These are phyloP conservation scores for Turdus rufiventris DNA, from an alignment of 2,113 vertebrate species.

Conservation along the genomic window DNA sequence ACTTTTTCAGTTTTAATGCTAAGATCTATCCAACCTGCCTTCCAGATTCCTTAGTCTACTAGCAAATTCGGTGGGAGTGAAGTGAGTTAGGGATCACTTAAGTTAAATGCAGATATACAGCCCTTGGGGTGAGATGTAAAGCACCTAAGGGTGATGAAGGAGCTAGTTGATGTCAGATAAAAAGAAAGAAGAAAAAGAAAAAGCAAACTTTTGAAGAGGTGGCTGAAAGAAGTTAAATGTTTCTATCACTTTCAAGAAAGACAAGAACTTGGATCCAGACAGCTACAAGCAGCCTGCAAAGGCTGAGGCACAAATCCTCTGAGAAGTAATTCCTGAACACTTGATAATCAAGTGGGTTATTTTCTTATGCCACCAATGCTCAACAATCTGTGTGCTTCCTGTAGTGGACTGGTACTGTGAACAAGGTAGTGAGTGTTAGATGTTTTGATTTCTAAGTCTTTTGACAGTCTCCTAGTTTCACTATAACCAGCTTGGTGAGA, in stretches of 20 bases:
- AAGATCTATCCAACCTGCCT: not conserved
- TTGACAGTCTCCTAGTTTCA: not conserved
- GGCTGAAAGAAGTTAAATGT: not conserved
- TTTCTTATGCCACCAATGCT: not conserved
- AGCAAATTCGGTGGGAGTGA: not conserved
- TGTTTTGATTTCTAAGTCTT: not conserved
- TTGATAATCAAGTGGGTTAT: not conserved
- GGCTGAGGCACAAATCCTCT: not conserved
- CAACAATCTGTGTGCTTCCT: not conserved
- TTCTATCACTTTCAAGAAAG: not conserved
- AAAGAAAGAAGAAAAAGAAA: fast-evolving
- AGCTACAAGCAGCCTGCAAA: not conserved
- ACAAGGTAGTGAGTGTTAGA: not conserved
- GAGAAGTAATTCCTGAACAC: not conserved
- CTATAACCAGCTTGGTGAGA: not conserved
- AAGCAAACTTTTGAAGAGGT: not conserved
- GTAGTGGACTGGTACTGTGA: not conserved
- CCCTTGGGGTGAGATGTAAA: not conserved
- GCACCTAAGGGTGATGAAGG: not conserved
- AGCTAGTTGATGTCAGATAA: not conserved
- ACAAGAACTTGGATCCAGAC: not conserved
- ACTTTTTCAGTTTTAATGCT: not conserved
- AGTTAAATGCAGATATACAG: not conserved
- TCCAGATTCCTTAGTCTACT: not conserved
- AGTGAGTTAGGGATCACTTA: not conserved